Evolutionary conservation across 2,888 invertebrate species (phyloP), one percentile per base, ranked within the genome.

Genomic region (Frankliniella intonsa): DNA sequence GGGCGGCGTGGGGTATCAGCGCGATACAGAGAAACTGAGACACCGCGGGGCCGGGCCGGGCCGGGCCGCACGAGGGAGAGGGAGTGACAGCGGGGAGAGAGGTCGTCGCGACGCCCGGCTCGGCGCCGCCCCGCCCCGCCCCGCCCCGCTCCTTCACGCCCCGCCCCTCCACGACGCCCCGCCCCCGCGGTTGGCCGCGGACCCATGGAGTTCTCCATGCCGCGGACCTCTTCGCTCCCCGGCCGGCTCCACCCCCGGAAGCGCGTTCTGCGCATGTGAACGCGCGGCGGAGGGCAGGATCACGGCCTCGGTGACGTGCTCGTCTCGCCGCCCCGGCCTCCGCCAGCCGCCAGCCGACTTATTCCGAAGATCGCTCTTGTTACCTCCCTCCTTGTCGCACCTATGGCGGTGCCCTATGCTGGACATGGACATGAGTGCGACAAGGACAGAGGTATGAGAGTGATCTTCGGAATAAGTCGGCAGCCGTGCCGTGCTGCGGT

Each of bases 151-250:
- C 14, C 55, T 82, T 81, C 82, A 62, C 81, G 82, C 80, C 25
- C 69, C 25, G 82, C 80, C 83, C 76, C 81, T 81, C 80, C 81
- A 84, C 82, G 82, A 84, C 82, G 81, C 83, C 84, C 84, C 84
- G 84, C 84, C 83, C 84, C 83, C 84, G 14, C 14, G 51, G n/a
- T n/a, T n/a, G 14, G 51, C 51, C 51, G 10, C 51, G 51, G 51
- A 51, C 51, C 10, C 51, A 51, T 14, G 14, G 10, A 51, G 51
- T 85, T 85, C 85, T 85, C 85, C 85, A 84, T 81, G n/a, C n/a
- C n/a, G 81, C 82, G 81, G 80, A 81, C 55, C 50, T 76, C 80
- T 22, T n/a, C 55, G 65, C 81, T 65, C 65, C 69, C 82, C 83
- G 82, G 81, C 80, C 82, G 81, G 50, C 81, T 38, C 82, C 50